Conservation (phyloP, 2,797 vertebrate genomes). For the Loris lydekkerianus region DNA sequence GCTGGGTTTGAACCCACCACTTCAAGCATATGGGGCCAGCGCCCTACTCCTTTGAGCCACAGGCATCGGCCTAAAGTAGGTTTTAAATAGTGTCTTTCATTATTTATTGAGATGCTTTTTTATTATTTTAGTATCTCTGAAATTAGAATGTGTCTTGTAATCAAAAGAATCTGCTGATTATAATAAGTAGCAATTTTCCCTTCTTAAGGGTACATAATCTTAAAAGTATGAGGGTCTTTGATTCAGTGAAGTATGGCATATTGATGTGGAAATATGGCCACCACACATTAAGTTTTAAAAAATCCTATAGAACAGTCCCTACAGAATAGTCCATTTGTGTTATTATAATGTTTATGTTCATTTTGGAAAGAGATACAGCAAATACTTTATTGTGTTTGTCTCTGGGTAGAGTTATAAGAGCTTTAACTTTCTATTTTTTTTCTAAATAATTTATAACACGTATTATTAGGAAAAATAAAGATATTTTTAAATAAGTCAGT, state of each 20-base stretch:
- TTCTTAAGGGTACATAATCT: not conserved
- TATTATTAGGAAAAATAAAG: conserved; percentile 22
- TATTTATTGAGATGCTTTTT: conserved; percentile 40
- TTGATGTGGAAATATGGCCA: not conserved
- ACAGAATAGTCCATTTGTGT: not conserved
- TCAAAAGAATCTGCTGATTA: not conserved
- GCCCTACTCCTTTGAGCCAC: too few relatives aligned
- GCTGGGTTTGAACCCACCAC: too few relatives aligned
- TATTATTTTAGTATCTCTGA: conserved; percentile 52
- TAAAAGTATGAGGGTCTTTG: conserved; percentile 17
- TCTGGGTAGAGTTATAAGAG: conserved; percentile 9
- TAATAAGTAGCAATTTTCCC: not conserved
- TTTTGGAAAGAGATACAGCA: conserved; percentile 12
- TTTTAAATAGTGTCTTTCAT: conserved; percentile 26
- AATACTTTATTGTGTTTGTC: conserved; percentile 1
- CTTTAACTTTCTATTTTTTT: conserved; percentile 34
- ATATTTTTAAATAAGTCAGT: conserved; percentile 31
- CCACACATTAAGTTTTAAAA: not conserved
- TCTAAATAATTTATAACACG: not conserved
- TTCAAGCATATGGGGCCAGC: too few relatives aligned
- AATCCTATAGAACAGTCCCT: not conserved
- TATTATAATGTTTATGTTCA: not conserved
- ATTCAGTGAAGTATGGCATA: not conserved
- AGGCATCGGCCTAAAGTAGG: not conserved
- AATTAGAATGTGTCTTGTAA: conserved; percentile 23